These are phyloP conservation scores for Plebejus argus DNA, from an alignment of 2,888 invertebrate species.

Conservation along the genomic window DNA sequence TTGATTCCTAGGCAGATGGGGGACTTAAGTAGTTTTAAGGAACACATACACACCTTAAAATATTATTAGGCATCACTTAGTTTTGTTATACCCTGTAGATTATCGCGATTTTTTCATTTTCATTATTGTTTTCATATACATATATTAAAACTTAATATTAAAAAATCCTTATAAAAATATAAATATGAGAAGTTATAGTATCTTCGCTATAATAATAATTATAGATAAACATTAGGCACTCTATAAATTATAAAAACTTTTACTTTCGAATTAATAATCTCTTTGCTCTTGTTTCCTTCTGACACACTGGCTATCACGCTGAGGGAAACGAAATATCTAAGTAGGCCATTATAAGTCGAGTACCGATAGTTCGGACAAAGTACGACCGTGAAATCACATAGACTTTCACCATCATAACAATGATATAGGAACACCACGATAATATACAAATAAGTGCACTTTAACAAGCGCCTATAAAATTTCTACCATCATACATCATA, in stretches of 20 bases:
- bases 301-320: background rate
- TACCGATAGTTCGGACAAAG: constrained; percentile 11
- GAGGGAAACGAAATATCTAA: background rate
- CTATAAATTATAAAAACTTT: background rate
- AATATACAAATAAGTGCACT: background rate
- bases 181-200: too few species aligned
- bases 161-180: too few species aligned
- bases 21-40: too few species aligned
- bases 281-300: background rate
- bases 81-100: too few species aligned
- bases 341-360: constrained; percentile 7
- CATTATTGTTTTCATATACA: too few species aligned
- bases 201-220: too few species aligned
- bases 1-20: too few species aligned
- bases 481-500: constrained; percentile 28
- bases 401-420: constrained; percentile 7
- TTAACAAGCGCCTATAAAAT: background rate
- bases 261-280: background rate
- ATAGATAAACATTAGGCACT: background rate
- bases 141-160: too few species aligned
- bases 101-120: too few species aligned
- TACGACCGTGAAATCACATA: constrained; percentile 2
- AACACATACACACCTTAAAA: too few species aligned
- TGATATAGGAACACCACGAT: background rate
- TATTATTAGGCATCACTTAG: too few species aligned